phyloP scores from a whole-genome alignment of 1,140 invertebrate genomes.

The Amphibalanus amphitrite region DNA sequence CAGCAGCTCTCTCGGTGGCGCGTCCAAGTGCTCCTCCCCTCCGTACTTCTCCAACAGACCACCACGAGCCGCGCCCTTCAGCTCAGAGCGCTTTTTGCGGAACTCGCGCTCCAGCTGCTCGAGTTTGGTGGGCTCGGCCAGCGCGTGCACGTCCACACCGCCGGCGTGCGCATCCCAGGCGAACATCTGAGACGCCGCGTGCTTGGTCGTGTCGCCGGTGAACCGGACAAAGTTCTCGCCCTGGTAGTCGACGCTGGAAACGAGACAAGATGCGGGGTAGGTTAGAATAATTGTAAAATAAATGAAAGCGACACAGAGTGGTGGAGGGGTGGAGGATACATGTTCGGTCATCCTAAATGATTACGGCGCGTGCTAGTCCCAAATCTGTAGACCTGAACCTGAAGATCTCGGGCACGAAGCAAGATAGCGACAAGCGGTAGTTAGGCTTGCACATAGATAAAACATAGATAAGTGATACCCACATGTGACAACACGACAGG shows the following conservation, averaged over 20 bases:
- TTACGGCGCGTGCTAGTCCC: too few species aligned
- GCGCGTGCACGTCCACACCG: constrained; percentile 86
- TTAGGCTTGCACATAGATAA: too few species aligned
- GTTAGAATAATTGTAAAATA: too few species aligned
- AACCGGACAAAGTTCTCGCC: constrained; percentile 94
- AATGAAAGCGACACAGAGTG: too few species aligned
- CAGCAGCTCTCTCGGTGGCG: constrained; percentile 64
- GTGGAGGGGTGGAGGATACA: too few species aligned
- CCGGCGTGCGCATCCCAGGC: constrained; percentile 93
- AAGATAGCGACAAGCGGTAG: too few species aligned
- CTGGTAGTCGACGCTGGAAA: constrained; percentile 56
- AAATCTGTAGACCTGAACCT: too few species aligned
- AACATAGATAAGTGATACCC: too few species aligned
- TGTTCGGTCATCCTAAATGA: too few species aligned
- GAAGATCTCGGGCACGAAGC: too few species aligned
- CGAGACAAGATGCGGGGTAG: too few species aligned
- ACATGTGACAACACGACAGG: too few species aligned
- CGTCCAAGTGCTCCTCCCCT: constrained; percentile 76
- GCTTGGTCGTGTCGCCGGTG: constrained; percentile 77
- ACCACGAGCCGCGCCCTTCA: constrained; percentile 54
- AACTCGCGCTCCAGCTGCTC: constrained; percentile 82
- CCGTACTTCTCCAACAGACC: constrained; percentile 74
- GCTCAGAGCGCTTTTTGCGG: constrained; percentile 67
- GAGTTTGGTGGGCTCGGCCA: constrained; percentile 94
- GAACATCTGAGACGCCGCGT: constrained; percentile 84